Evolutionary conservation across 2,888 invertebrate species (phyloP).

Genomic region (Ochropacha duplaris): DNA sequence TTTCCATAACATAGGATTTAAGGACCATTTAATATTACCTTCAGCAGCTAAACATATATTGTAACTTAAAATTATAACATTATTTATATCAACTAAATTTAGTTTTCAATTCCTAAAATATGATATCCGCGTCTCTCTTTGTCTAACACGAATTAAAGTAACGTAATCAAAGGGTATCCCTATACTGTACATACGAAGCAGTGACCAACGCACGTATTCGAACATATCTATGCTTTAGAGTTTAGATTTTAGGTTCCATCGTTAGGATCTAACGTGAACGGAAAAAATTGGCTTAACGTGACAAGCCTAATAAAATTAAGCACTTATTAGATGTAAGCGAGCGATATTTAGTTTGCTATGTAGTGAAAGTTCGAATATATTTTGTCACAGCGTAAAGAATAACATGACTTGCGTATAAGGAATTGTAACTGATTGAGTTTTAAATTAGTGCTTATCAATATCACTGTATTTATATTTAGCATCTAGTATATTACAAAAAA

Average conservation of each 20-base stretch:
- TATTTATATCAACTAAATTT: not conserved
- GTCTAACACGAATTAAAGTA: not conserved
- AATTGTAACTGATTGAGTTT: not conserved
- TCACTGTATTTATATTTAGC: not conserved
- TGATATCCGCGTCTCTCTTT: not conserved
- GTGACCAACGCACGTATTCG: slow-evolving; percentile 7
- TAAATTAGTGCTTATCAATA: not conserved
- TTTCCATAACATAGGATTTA: too few relatives aligned
- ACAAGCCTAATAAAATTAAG: slow-evolving; percentile 59
- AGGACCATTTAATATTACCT: too few relatives aligned
- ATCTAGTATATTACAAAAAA: too few relatives aligned
- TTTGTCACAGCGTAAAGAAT: slow-evolving; percentile 26
- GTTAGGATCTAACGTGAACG: slow-evolving; percentile 54
- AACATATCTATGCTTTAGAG: not conserved
- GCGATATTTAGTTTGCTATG: slow-evolving; percentile 58
- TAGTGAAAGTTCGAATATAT: slow-evolving; percentile 46
- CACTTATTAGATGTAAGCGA: slow-evolving; percentile 63
- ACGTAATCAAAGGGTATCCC: too few relatives aligned
- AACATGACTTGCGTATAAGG: slow-evolving; percentile 3
- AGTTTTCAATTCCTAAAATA: not conserved
- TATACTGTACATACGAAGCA: too few relatives aligned
- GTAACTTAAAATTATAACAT: too few relatives aligned
- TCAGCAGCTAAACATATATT: too few relatives aligned
- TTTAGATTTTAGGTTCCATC: slow-evolving; percentile 31
- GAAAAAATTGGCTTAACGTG: slow-evolving; percentile 54